Evolutionary conservation across 2,113 vertebrate species (phyloP).

Genomic region (Hippopotamus amphibius): DNA sequence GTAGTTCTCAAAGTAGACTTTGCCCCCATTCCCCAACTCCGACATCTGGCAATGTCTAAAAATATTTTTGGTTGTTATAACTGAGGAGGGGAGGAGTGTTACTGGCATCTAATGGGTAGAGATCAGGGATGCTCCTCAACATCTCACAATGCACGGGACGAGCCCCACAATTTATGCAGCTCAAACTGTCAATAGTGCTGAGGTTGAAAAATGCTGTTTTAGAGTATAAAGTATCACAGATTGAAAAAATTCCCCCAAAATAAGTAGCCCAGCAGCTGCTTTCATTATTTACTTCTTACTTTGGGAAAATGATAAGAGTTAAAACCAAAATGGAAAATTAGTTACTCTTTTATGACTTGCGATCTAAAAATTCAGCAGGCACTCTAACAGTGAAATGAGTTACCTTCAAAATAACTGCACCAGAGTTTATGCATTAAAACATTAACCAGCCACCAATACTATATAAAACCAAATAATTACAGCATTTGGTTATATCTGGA

Average conservation of each 20-base stretch:
- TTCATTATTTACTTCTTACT: background rate
- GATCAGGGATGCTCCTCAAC: background rate
- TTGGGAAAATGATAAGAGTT: background rate
- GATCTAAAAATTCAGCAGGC: background rate
- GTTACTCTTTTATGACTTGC: background rate
- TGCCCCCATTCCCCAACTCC: background rate
- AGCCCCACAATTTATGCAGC: background rate
- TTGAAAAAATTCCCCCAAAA: background rate
- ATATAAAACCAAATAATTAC: background rate
- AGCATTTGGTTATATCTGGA: background rate
- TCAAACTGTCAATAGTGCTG: background rate
- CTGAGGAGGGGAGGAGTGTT: background rate
- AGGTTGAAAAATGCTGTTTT: background rate
- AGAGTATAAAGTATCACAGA: background rate
- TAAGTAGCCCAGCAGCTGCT: background rate
- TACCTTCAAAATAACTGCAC: conserved; percentile 11
- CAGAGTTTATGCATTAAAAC: background rate
- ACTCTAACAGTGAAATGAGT: conserved; percentile 18
- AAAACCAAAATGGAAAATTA: background rate
- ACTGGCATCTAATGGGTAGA: background rate
- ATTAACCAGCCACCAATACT: background rate
- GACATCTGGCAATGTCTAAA: background rate
- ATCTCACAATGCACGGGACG: background rate
- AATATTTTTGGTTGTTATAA: background rate
- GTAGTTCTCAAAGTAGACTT: background rate